Base-by-base conservation (phyloP, 2,797 vertebrate species). In the Podargus strigoides region DNA sequence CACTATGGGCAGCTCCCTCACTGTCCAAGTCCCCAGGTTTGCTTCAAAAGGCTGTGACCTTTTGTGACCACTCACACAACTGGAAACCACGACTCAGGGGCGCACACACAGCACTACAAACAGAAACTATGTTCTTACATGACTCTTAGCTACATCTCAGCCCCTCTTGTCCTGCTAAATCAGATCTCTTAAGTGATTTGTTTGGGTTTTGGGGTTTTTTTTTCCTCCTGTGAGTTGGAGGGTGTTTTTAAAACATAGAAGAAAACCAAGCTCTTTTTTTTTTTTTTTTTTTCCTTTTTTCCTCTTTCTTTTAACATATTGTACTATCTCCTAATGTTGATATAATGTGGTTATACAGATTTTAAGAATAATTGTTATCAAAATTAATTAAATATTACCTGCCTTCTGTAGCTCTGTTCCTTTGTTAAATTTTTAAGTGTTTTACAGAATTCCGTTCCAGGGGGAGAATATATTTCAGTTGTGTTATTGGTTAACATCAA, bases 1-100 rank as follows among this genome's bases (percentile, higher is more conserved):
- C 41, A 34, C 4, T 1, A 0, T 5, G 37, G 12, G 34, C 24
- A 62, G 28, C 6, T 50, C 36, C 41, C 36, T 56, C 5, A 0
- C n/a, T 62, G 10, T 24, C 49, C 34, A 9, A 0, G 0, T 55
- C 21, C 67, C 10, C 26, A 52, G 16, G 11, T 44, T 77, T 59
- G 64, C 20, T 68, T 68, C 23, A 30, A 41, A 77, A 68, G 27
- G 23, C n/a, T 47, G 7, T 55, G 28, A 72, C 21, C n/a, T n/a
- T n/a, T n/a, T n/a, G n/a, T n/a, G n/a, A n/a, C 28, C 10, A 17
- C 42, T 66, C 64, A 42, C 14, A 18, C 6, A n/a, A 37, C 21
- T 41, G 20, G 41, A 44, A 91, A 49, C 28, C 1, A 12, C 4
- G 34, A 42, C 10, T 32, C 7, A 8, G 47, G 42, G 30, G 22